Percentiles rank a stretch among this genome's conserved stretches.
phyloP scores from a whole-genome alignment of 92 coral and sea anemone genomes.

The Phenganax subtilis region DNA sequence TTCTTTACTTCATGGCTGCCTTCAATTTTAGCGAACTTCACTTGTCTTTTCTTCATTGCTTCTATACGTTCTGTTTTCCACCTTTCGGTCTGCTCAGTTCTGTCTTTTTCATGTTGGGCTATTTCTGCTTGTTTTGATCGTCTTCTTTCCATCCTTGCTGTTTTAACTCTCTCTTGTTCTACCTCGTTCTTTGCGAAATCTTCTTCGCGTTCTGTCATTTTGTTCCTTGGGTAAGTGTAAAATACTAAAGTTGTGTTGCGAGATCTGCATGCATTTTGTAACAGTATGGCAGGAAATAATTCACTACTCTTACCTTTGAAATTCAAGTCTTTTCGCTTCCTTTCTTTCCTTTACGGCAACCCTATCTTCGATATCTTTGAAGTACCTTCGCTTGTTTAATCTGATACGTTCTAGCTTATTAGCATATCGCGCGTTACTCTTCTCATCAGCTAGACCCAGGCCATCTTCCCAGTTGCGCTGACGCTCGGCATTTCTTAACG shows the following conservation, averaged over 20 bases:
- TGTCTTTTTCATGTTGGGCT: conserved; percentile 55
- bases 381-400: conserved; percentile 74
- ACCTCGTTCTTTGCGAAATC: conserved; percentile 57
- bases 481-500: conserved; percentile 53
- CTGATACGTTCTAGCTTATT: conserved; percentile 62
- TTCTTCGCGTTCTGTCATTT: conserved; percentile 58
- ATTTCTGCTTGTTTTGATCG: conserved; percentile 51
- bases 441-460: conserved; percentile 73
- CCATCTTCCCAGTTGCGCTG: conserved; percentile 85
- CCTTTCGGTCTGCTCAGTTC: conserved; percentile 68
- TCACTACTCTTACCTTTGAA: conserved; percentile 60
- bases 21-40: conserved; percentile 73
- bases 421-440: conserved; percentile 54
- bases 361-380: conserved; percentile 58
- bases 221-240: conserved; percentile 45
- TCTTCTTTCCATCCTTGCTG: conserved; percentile 57
- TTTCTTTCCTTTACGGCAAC: conserved; percentile 61
- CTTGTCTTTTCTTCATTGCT: conserved; percentile 65
- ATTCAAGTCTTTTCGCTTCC: conserved; percentile 60
- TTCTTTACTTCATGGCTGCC: conserved; percentile 70
- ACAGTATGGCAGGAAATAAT: background rate
- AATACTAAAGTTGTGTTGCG: background rate
- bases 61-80: conserved; percentile 79
- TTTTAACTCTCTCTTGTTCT: conserved; percentile 48
- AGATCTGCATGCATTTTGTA: background rate